phyloP scores from a whole-genome alignment of 2,888 invertebrate species.

The Acronicta psi region DNA sequence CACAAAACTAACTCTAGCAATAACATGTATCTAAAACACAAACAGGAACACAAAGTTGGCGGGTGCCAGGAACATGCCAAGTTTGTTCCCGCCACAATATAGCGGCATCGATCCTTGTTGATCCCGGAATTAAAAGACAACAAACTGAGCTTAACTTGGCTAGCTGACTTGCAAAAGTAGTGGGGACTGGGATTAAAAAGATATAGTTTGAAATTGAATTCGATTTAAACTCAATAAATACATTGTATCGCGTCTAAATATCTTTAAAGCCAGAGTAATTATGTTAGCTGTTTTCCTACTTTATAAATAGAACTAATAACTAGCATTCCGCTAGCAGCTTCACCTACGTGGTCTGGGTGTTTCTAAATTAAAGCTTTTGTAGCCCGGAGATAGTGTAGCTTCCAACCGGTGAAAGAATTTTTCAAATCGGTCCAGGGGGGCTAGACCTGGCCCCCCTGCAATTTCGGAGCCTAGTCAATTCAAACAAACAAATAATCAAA shows the following conservation, averaged over 20 bases:
- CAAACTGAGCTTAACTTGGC: constrained; percentile 37
- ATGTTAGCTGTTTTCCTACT: too few relatives aligned
- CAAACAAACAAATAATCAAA: too few relatives aligned
- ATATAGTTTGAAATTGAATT: constrained; percentile 36
- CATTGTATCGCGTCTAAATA: neutral
- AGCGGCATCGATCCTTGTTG: constrained; percentile 35
- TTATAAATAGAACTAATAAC: too few relatives aligned
- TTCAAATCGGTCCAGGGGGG: too few relatives aligned
- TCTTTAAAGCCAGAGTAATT: too few relatives aligned
- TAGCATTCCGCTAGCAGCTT: too few relatives aligned
- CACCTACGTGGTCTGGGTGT: too few relatives aligned
- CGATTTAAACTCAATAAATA: neutral
- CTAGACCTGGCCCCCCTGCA: too few relatives aligned
- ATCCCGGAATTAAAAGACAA: constrained; percentile 50
- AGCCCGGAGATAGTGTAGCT: too few relatives aligned
- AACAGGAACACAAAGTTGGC: constrained; percentile 47
- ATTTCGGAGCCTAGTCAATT: too few relatives aligned
- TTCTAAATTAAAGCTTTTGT: too few relatives aligned
- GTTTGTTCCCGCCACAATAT: constrained; percentile 38
- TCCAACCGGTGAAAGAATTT: too few relatives aligned
- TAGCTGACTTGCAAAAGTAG: constrained; percentile 31
- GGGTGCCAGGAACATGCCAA: constrained; percentile 26
- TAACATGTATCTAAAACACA: constrained; percentile 32
- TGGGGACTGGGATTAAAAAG: constrained; percentile 19
- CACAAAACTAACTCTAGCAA: neutral